Evolutionary conservation across 2,113 vertebrate species (phyloP).

Genomic region (Leucosticte australis): DNA sequence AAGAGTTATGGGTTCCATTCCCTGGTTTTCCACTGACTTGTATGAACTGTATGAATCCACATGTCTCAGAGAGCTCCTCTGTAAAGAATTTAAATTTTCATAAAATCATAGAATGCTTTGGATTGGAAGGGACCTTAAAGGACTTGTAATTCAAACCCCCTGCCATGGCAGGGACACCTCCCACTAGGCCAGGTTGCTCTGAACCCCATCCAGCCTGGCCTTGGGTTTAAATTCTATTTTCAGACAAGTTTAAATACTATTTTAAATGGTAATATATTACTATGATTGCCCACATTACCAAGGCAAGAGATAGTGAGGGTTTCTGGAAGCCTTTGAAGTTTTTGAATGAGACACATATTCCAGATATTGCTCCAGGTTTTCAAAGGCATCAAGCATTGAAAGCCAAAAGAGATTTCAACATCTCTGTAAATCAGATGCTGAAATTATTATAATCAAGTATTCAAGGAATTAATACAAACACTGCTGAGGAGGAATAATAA

Average conservation of each 20-base stretch:
- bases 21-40: not conserved
- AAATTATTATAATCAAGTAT: constrained; percentile 50
- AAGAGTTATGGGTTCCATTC: not conserved
- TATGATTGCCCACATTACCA: not conserved
- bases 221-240: not conserved
- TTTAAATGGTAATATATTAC: not conserved
- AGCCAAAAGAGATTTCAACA: not conserved
- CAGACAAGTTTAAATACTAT: not conserved
- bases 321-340: not conserved
- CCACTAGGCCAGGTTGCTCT: not conserved
- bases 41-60: not conserved
- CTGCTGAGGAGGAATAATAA: constrained; percentile 1
- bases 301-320: not conserved
- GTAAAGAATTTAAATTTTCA: not conserved
- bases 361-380: not conserved
- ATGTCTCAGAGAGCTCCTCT: not conserved
- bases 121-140: not conserved
- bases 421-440: not conserved
- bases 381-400: not conserved
- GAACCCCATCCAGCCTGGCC: not conserved
- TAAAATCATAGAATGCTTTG: not conserved
- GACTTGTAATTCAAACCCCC: not conserved
- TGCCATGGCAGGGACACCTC: not conserved
- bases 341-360: not conserved
- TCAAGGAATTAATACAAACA: constrained; percentile 45